Evolutionary conservation across 2,888 invertebrate species (phyloP), one percentile per base, ranked within the genome.

Genomic region (Odontocerum albicorne): DNA sequence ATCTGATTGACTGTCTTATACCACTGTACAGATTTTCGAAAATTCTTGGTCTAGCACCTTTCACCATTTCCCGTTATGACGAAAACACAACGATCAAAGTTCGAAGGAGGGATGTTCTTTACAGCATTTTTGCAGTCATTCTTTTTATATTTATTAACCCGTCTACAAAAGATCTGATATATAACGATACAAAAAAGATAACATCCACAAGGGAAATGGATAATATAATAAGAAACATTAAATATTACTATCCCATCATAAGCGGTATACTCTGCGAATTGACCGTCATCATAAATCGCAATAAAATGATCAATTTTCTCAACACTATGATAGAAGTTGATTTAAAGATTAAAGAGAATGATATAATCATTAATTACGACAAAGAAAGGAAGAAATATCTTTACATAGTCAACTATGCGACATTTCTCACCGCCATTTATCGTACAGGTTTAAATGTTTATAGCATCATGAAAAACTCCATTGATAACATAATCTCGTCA

Each of bases 41-140:
- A 44, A 20, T 49, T 13, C 19, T 53, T n/a, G 57, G 52, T 1
- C 13, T 57, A 13, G 52, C 57, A 13, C 52, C 57, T 2, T 53
- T 42, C 36, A 45, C 57, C 7, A 39, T 57, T n/a, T 19, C 2
- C 7, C 35, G 49, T 3, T 44, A 36, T 10, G 33, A 53, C 3
- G 49, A 46, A 7, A 22, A 21, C 6, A 32, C 21, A n/a, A 17
- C 3, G 2, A 12, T 32, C 4, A 15, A 21, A 32, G 31, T 47
- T 22, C 16, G 12, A 15, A 32, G 22, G 16, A 33, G 1, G 8
- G 40, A 53, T 22, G 31, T 40, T 10, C n/a, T 47, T 17, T 47
- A 35, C 33, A 39, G 46, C 35, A n/a, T 40, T 2, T 10, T 16
- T 3, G 8, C 22, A 6, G 4, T 33, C n/a, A 8, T 40, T 13